A percentile compares a stretch with the other conserved stretches of the same genome.
Evolutionary conservation across 2,888 invertebrate genomes (phyloP).

Genomic region (Shargacucullia verbasci): DNA sequence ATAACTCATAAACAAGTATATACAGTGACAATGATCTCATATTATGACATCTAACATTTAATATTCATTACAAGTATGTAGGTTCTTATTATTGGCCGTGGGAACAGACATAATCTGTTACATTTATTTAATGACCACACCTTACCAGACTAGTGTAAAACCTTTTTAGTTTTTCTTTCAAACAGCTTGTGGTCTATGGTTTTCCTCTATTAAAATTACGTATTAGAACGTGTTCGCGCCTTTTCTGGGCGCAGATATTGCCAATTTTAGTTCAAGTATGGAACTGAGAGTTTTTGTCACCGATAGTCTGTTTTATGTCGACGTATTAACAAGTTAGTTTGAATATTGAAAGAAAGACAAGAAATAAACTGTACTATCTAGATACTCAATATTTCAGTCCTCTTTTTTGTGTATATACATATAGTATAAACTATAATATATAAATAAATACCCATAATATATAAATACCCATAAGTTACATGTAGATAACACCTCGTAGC

Average conservation of each 20-base stretch:
- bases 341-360: too few relatives aligned
- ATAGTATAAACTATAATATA: too few relatives aligned
- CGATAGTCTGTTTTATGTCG: conserved; percentile 6
- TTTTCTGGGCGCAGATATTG: conserved; percentile 24
- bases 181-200: conserved; percentile 34
- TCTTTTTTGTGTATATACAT: too few relatives aligned
- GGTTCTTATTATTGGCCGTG: conserved; percentile 34
- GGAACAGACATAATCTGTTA: conserved; percentile 28
- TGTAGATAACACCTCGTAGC: too few relatives aligned
- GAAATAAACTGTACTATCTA: too few relatives aligned
- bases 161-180: conserved; percentile 39
- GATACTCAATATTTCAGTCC: too few relatives aligned
- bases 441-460: too few relatives aligned
- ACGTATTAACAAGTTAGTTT: too few relatives aligned
- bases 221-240: conserved; percentile 29
- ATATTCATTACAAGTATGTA: conserved; percentile 41
- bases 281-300: conserved; percentile 17
- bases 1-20: conserved; percentile 22
- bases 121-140: conserved; percentile 32
- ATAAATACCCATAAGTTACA: too few relatives aligned
- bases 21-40: conserved; percentile 44
- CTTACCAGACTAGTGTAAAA: conserved; percentile 25
- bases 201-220: conserved; percentile 39
- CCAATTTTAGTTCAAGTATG: conserved; percentile 29
- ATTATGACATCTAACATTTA: conserved; percentile 29